Evolutionary conservation across 2,888 invertebrate genomes (phyloP), one percentile per base, ranked within the genome.

Genomic region (Luffia ferchaultella): DNA sequence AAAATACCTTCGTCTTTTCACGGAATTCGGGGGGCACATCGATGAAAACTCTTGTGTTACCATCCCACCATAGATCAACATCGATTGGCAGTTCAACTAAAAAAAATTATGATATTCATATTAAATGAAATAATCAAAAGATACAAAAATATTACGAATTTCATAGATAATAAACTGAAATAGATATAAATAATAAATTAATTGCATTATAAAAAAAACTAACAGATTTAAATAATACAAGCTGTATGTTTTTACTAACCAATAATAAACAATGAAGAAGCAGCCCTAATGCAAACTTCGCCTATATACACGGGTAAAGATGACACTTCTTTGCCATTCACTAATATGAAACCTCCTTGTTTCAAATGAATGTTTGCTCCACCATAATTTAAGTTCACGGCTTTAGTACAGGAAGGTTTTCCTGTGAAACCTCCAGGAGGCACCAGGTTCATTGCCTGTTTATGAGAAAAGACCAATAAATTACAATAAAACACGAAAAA

Each of bases 1-100:
- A 42, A 41, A 12, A 20, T 71, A 87, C 88, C 77, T 83, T 85
- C 0, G 92, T 92, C 63, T 88, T 84, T 54, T 86, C 91, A 55
- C 88, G 86, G 61, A 90, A 90, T 19, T 82, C 75, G 0, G 93
- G 85, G 0, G 93, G 92, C 0, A 93, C 91, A 63, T 94, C 93
- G 12, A 97, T 86, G 60, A 95, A 95, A 0, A 92, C 91, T 20
- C 95, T 85, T 0, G 93, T 93, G 49, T 89, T 87, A 18, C 95
- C 95, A 65, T 97, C 96, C 96, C 96, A 97, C 90, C 93, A 92
- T 5, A 97, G 67, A 56, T 90, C 89, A 2, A 93, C 76, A 44
- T 90, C 92, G 60, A 92, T 92, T 0, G 89, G 88, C 45, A 96
- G 76, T 67, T 90, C 89, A 3, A 92, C 92, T 86, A 75, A 50